Conservation (phyloP, 2,113 vertebrate genomes). For the Glaucidium brasilianum region DNA sequence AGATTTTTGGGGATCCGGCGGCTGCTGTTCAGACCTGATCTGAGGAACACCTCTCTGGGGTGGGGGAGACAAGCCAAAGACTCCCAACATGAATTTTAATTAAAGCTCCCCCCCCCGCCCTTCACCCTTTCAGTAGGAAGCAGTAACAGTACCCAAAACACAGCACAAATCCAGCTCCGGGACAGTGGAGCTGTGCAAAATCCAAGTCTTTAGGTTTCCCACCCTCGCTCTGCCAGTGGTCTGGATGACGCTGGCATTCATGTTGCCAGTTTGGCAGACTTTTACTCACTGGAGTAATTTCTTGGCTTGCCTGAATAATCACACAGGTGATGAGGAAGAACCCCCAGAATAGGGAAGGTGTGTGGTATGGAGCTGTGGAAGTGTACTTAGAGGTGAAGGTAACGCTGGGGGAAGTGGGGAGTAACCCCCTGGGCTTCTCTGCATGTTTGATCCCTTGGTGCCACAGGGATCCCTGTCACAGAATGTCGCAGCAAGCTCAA, state of each 20-base stretch:
- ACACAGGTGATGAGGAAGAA: neutral
- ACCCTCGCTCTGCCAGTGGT: neutral
- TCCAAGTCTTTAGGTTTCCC: neutral
- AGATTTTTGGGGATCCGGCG: neutral
- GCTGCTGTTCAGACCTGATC: neutral
- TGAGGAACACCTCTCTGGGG: neutral
- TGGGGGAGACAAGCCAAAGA: neutral
- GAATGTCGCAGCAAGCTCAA: neutral
- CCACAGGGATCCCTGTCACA: neutral
- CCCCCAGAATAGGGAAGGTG: neutral
- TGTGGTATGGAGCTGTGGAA: neutral
- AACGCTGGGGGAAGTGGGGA: too few relatives aligned
- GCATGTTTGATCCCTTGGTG: neutral
- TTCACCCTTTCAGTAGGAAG: neutral
- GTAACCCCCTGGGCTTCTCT: neutral
- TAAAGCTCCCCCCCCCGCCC: neutral
- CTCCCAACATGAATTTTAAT: neutral
- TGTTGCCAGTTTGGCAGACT: neutral
- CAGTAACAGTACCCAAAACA: neutral
- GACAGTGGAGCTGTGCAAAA: neutral
- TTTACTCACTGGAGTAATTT: neutral
- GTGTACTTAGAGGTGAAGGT: neutral
- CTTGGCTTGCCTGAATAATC: neutral
- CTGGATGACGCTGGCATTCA: neutral
- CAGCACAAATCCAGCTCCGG: neutral